Conservation (phyloP, 2,113 vertebrate species). For the Pteruthius melanotis region DNA sequence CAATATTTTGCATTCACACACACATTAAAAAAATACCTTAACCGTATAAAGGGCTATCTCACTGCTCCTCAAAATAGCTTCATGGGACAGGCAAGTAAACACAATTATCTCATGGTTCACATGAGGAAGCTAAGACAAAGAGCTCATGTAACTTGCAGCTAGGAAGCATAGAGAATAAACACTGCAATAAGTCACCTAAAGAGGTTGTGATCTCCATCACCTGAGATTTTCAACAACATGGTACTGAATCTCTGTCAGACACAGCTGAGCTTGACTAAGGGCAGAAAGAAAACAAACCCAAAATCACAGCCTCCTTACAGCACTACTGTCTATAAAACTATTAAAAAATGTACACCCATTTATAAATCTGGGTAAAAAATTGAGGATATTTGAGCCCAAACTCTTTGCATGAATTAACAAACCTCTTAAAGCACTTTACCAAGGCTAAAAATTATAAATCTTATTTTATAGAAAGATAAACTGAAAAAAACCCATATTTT, state of each 20-base stretch:
- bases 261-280: not conserved
- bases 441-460: not conserved
- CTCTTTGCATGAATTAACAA: not conserved
- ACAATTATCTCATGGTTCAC: not conserved
- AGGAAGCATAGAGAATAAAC: not conserved
- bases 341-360: fast-evolving
- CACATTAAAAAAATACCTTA: not conserved
- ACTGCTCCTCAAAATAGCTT: not conserved
- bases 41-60: not conserved
- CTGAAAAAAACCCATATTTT: not conserved
- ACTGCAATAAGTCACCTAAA: not conserved
- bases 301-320: not conserved
- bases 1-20: not conserved
- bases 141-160: not conserved
- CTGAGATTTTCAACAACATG: not conserved
- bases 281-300: not conserved
- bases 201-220: not conserved
- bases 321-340: not conserved
- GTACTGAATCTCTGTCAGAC: not conserved
- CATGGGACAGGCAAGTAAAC: not conserved
- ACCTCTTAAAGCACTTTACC: not conserved
- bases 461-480: not conserved
- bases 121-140: not conserved
- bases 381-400: not conserved
- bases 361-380: not conserved